Conservation (phyloP, 2,888 invertebrate species). For the Poecilobothrus nobilitatus region DNA sequence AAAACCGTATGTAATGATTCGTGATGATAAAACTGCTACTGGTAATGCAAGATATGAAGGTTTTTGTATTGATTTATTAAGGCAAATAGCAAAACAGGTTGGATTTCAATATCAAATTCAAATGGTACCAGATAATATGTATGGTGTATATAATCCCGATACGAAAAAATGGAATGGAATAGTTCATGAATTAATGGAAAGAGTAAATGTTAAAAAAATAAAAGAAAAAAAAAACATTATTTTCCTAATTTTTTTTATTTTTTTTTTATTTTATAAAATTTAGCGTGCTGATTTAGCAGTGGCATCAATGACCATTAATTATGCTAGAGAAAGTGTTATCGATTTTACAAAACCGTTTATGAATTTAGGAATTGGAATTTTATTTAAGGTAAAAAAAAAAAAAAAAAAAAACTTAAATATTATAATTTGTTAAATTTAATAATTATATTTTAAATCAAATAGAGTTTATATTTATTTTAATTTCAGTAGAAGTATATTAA, state of each 20-base stretch:
- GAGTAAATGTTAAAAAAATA: conserved; percentile 48
- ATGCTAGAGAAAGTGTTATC: conserved; percentile 78
- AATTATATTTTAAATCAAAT: neutral
- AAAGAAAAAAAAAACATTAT: neutral
- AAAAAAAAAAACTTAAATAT: too few species aligned
- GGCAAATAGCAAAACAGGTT: conserved; percentile 69
- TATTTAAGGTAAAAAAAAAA: conserved; percentile 79
- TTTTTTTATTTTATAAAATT: conserved; percentile 28
- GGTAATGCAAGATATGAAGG: conserved; percentile 84
- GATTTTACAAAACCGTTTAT: conserved; percentile 98
- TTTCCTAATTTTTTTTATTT: too few species aligned
- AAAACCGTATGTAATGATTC: conserved; percentile 85
- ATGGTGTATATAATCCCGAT: conserved; percentile 79
- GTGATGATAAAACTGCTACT: conserved; percentile 72
- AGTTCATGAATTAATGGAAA: conserved; percentile 75
- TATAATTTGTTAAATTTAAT: conserved; percentile 23
- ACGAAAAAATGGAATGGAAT: conserved; percentile 88
- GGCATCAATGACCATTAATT: conserved; percentile 96
- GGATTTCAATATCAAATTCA: conserved; percentile 81
- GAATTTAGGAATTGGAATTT: conserved; percentile 92
- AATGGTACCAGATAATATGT: conserved; percentile 79
- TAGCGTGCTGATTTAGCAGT: conserved; percentile 93
- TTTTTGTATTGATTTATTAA: conserved; percentile 83
- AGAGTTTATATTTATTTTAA: neutral
- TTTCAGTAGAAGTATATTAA: neutral